A percentile compares a stretch with the other conserved stretches of the same genome.
phyloP scores from a whole-genome alignment of 2,113 vertebrate species.

The Leptosomus discolor region DNA sequence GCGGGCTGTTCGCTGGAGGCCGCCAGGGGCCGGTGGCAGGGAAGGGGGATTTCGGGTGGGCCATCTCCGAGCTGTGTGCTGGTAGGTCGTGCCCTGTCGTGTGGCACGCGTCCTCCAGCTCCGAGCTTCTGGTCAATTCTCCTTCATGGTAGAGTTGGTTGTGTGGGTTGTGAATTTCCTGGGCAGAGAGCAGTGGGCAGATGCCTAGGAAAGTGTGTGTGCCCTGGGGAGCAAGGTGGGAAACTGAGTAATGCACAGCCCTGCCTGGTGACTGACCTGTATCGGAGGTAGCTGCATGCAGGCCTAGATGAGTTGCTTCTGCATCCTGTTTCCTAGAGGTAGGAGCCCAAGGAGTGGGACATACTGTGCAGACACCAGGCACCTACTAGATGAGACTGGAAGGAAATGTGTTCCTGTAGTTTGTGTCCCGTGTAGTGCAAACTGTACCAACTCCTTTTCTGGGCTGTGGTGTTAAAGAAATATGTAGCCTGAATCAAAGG shows the following conservation, averaged over 20 bases:
- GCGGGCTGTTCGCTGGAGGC: fast-evolving
- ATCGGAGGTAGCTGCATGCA: fast-evolving
- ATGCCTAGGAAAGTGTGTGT: not conserved
- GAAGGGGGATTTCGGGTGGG: too few species aligned
- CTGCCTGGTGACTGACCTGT: too few species aligned
- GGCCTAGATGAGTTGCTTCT: not conserved
- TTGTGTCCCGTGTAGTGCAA: fast-evolving
- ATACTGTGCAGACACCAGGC: not conserved
- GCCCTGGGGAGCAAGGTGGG: fast-evolving
- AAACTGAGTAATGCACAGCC: fast-evolving
- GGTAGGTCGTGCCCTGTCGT: fast-evolving
- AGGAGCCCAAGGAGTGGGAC: fast-evolving
- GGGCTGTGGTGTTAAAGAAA: not conserved
- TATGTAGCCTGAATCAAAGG: not conserved
- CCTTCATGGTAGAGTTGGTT: fast-evolving
- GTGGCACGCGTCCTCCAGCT: not conserved
- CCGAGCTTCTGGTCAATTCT: not conserved
- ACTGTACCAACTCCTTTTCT: not conserved
- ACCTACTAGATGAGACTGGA: fast-evolving
- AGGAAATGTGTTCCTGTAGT: not conserved
- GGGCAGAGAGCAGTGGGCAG: not conserved
- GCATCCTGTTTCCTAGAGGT: not conserved
- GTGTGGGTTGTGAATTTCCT: fast-evolving
- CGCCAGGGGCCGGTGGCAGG: too few species aligned
- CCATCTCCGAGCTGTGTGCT: fast-evolving